A percentile compares a stretch with the other conserved stretches of the same genome.
Conservation (phyloP, 2,888 invertebrate species). For the Chrysotoxum bicinctum region DNA sequence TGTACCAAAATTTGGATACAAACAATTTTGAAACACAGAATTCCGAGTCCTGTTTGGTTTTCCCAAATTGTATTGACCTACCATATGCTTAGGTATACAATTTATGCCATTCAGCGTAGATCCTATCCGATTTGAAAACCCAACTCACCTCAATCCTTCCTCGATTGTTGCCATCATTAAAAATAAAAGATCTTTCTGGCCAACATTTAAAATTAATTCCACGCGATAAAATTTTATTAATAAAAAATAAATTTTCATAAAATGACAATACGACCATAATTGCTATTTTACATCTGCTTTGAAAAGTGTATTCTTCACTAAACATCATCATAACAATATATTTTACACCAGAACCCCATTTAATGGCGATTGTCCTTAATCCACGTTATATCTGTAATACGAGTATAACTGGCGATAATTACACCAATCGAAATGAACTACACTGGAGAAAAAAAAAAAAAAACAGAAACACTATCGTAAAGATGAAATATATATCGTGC, state of each 20-base stretch:
- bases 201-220: not conserved
- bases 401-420: conserved; percentile 40
- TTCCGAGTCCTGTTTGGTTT: no score
- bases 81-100: no score
- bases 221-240: conserved; percentile 1
- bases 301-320: not conserved
- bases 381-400: not conserved
- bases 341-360: conserved; percentile 12
- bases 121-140: no score
- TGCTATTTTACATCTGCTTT: conserved; percentile 18
- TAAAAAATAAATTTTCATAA: conserved; percentile 7
- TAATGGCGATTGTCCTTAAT: conserved; percentile 35
- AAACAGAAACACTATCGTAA: conserved; percentile 33
- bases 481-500: conserved; percentile 40
- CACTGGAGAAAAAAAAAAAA: not conserved
- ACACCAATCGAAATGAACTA: conserved; percentile 15
- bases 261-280: conserved; percentile 17
- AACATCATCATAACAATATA: conserved; percentile 14
- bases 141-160: not conserved
- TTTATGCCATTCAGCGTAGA: no score
- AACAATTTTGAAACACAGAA: no score
- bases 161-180: not conserved
- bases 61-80: no score
- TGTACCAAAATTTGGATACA: no score
- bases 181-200: not conserved